Percentiles rank a stretch among this genome's conserved stretches.
Evolutionary conservation across 2,888 invertebrate species (phyloP).

Genomic region (Frankliniella fusca): DNA sequence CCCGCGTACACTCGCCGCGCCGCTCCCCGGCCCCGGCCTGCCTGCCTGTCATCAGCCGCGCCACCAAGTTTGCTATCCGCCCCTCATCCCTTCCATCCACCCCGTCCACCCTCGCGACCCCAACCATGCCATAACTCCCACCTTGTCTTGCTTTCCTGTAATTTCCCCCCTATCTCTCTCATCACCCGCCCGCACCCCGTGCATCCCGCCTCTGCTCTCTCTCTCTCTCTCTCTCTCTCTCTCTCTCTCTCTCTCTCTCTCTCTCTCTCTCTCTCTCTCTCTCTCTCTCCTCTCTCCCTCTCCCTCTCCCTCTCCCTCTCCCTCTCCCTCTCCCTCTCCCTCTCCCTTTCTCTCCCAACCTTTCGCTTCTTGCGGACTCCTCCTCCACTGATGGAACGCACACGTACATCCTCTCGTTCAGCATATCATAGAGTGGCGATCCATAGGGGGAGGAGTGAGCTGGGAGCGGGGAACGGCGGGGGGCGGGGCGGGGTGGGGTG

Average conservation of each 20-base stretch:
- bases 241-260: neutral
- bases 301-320: neutral
- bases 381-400: neutral
- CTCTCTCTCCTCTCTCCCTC: neutral
- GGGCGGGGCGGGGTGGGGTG: neutral
- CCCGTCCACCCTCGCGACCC: neutral
- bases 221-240: neutral
- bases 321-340: neutral
- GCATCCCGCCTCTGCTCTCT: neutral
- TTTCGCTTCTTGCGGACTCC: conserved; percentile 2
- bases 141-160: conserved; percentile 16
- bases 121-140: conserved; percentile 5
- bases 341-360: neutral
- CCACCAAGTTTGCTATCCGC: neutral
- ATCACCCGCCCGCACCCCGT: neutral
- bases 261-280: neutral
- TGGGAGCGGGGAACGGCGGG: neutral
- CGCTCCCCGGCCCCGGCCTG: neutral
- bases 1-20: too few relatives aligned
- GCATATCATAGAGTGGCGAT: conserved; percentile 16
- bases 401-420: neutral
- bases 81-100: neutral
- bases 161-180: neutral
- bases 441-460: neutral
- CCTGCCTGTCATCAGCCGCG: neutral